Evolutionary conservation across 2,888 invertebrate genomes (phyloP), one percentile per base, ranked within the genome.

Genomic region (Ochropleura plecta): DNA sequence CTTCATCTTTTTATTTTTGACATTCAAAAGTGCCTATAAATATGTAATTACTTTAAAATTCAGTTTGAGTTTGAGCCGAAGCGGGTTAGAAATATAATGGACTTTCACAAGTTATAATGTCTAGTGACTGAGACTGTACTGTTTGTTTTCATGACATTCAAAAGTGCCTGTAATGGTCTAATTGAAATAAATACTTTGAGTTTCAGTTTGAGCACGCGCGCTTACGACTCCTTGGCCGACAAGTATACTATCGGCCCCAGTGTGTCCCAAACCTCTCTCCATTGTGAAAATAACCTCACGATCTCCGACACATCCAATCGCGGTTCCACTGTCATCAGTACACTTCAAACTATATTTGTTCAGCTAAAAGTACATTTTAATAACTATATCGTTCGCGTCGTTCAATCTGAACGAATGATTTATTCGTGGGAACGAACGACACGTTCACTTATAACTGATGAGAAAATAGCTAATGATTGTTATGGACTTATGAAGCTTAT

Each of bases 261-360:
- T 94, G 83, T 81, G 63, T 69, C 77, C 30, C 76, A 14, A 70
- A 70, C 86, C 81, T 83, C 40, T 67, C 63, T 84, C 79, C 84
- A 90, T 93, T 92, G 89, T 90, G 89, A 91, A 81, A 90, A 90
- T 86, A 89, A 90, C 90, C 89, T 89, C 92, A 92, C 92, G 92
- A 93, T 90, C 89, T 88, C 88, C 84, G 88, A 88, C 89, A 91
- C 89, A 90, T 91, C 91, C 89, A 89, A 90, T 90, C 88, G 77
- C 78, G 82, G 85, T 88, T 84, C 76, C 76, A 87, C 85, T 87
- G 88, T 91, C 93, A 94, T 94, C 91, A 93, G 93, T 93, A 92
- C 82, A 88, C 91, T 87, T 91, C 91, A 88, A 79, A 88, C 78
- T 85, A 74, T 89, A 87, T 93, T 92, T 91, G 93, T 92, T 92